Evolutionary conservation across 1,140 invertebrate genomes (phyloP), one percentile per base, ranked within the genome.

Genomic region (Scaptomyza graminum): DNA sequence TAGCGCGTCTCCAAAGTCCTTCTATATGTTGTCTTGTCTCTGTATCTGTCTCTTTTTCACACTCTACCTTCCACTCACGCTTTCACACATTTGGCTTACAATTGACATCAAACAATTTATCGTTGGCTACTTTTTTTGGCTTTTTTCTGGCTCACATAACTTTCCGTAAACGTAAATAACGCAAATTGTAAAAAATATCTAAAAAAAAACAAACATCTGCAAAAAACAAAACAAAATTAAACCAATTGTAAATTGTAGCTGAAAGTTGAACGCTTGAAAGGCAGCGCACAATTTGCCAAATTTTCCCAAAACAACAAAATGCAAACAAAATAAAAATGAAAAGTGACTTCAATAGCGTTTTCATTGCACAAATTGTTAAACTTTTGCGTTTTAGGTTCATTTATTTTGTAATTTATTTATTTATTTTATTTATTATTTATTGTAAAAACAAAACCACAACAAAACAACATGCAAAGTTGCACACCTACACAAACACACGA

Each of bases 361-460:
- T 60, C 63, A 65, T 34, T 51, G 71, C 74, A 74, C 71, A 77
- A 71, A 87, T 78, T 81, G 74, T 71, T 85, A 74, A 75, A 74
- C 67, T 87, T 34, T 85, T 85, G 83, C 83, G 79, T 87, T 88
- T 85, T 88, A 88, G 79, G 73, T 76, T 66, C 80, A 84, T 76
- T 80, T 88, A 90, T 69, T 90, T 74, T 87, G 76, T 90, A 87
- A 87, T 79, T 87, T 90, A 90, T 90, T 90, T 90, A 90, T 87
- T 90, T 84, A 79, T 84, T 55, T 83, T 82, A 84, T 84, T 85
- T 85, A 85, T 84, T 84, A 79, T 76, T 88, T 87, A 82, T 88
- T 89, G 76, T 83, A 87, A 84, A 87, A 72, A 85, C 50, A 80
- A 79, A 66, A 67, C 68, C 69, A 68, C 12, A 56, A 46, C 15